Base-by-base conservation (phyloP, 1,140 invertebrate species). In the Camponotus floridanus region DNA sequence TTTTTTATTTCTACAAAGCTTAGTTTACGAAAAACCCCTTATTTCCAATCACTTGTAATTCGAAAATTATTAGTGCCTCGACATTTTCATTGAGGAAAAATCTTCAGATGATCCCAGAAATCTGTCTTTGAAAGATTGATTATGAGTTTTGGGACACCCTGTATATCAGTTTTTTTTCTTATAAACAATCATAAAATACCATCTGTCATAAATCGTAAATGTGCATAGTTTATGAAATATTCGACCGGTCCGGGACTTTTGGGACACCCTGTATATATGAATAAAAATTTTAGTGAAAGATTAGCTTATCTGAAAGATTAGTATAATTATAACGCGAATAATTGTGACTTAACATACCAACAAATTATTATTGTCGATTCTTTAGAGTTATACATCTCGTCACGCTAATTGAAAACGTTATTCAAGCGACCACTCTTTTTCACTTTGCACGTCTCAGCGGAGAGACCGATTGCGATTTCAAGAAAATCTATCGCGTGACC, bases 261-360 rank as follows among this genome's bases (percentile, higher is more conserved):
- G n/a, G n/a, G n/a, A n/a, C n/a, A n/a, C n/a, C n/a, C n/a, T n/a
- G n/a, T n/a, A n/a, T 39, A 13, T 61, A 36, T 9, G 21, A 36
- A 59, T 13, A 59, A 74, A 21, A 61, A 21, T 0, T 61, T 6
- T 4, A 26, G n/a, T 33, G 26, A 26, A 65, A 21, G 2, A 31
- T 61, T 62, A 62, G 8, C 42, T 61, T 76, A 18, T 45, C 26
- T 45, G 13, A 64, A 64, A 76, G 26, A 26, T 31, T 26, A 45
- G 42, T 39, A n/a, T 11, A 26, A 62, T 45, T 11, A 26, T 39
- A 6, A 39, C 59, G 39, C 9, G 70, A 76, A 86, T n/a, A 31
- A 55, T 86, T 71, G 48, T 31, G 67, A 85, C 65, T 65, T 15
- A 85, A 87, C 86, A 31, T 87, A 88, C 36, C 87, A 71, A 48